Conservation (phyloP, 2,888 invertebrate genomes). For the Norana najaformis region DNA sequence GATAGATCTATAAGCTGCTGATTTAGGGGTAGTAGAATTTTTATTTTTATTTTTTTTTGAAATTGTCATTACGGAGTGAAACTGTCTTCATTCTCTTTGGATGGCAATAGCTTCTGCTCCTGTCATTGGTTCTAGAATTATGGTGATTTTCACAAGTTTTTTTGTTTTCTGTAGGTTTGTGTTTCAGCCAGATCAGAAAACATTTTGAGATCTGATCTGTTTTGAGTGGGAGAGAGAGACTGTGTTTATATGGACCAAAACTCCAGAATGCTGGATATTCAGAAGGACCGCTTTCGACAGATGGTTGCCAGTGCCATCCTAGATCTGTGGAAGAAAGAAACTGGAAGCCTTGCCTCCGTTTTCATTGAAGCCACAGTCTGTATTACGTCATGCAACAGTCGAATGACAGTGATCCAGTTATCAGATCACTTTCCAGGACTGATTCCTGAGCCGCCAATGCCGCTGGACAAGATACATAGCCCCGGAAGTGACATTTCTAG, state of each 20-base stretch:
- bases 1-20: too few species aligned
- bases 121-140: neutral
- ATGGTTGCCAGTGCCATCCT: constrained; percentile 46
- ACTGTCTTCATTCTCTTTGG: neutral
- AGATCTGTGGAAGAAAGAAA: constrained; percentile 49
- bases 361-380: constrained; percentile 48
- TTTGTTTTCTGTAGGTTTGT: neutral
- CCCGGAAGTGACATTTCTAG: neutral
- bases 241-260: neutral
- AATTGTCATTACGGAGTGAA: neutral
- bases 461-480: neutral
- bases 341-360: constrained; percentile 46
- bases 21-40: neutral
- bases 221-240: neutral
- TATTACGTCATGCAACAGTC: constrained; percentile 45
- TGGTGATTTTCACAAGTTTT: neutral
- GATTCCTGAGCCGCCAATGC: constrained; percentile 39
- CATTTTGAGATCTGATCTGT: neutral
- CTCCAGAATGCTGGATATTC: constrained; percentile 44
- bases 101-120: too few species aligned
- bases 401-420: constrained; percentile 46
- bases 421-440: constrained; percentile 42
- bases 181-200: neutral
- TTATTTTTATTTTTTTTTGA: neutral
- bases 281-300: constrained; percentile 44